Base-by-base conservation (phyloP, 1,140 invertebrate genomes). In the Scaptomyza pallida region DNA sequence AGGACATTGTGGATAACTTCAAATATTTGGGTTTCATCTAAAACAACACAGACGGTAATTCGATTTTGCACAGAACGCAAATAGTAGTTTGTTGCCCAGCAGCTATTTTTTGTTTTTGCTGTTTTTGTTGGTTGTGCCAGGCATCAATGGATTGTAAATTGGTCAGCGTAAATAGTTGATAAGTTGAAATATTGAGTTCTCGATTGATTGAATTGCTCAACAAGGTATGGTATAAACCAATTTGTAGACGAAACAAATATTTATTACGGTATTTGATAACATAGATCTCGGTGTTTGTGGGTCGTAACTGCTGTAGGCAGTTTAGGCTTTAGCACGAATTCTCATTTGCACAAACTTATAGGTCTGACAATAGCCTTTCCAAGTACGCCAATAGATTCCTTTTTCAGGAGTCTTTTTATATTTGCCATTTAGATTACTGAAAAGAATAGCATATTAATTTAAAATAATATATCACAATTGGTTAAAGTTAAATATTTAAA, bases 41-140 rank as follows among this genome's bases (percentile, higher is more conserved):
- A 70, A 78, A 26, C 23, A 55, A 78, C 26, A 73, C 52, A 68
- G 23, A 33, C 59, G 45, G 43, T 78, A 74, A 73, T 78, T 78
- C 47, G 75, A 48, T 68, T 69, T 78, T 54, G 41, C 59, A 33
- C 33, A 52, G 41, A 30, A 63, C 30, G 12, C 13, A 40, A 37
- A 48, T 48, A 21, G 19, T 48, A 21, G 19, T 37, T 37, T 4
- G 15, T 9, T 33, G 47, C 15, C 17, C 17, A 21, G 10, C 6
- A 37, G 17, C 12, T 13, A n/a, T 37, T 37, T 37, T 37, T n/a
- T n/a, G n/a, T n/a, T n/a, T n/a, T n/a, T n/a, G n/a, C n/a, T n/a
- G n/a, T n/a, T n/a, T 37, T 37, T 35, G 10, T 19, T 12, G 43
- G 43, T n/a, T n/a, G 8, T 37, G n/a, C 26, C 8, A 8, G 9